Evolutionary conservation across 2,888 invertebrate genomes (phyloP).

Genomic region (Deilephila elpenor): DNA sequence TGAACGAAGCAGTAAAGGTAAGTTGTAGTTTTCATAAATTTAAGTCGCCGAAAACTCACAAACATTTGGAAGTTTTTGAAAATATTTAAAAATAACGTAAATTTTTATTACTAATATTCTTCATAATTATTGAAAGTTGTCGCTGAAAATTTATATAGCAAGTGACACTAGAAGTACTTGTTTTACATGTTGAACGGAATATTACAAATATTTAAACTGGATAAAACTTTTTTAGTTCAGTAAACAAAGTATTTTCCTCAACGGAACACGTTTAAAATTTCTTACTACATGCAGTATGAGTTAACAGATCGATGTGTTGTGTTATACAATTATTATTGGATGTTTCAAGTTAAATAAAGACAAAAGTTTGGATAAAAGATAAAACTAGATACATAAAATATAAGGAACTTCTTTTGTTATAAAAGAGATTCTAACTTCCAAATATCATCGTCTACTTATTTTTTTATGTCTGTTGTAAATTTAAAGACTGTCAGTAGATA

Average conservation of each 20-base stretch:
- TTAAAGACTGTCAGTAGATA: too few species aligned
- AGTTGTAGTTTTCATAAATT: not conserved
- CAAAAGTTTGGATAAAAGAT: too few species aligned
- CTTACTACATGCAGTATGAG: too few species aligned
- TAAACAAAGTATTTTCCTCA: not conserved
- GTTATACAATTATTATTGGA: too few species aligned
- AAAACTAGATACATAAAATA: too few species aligned
- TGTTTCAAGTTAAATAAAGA: too few species aligned
- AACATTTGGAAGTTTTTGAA: not conserved
- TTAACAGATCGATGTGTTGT: too few species aligned
- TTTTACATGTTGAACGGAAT: not conserved
- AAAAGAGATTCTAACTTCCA: too few species aligned
- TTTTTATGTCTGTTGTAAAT: too few species aligned
- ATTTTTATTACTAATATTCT: not conserved
- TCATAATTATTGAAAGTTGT: not conserved
- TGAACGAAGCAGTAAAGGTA: not conserved
- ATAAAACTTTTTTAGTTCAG: not conserved
- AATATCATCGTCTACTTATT: too few species aligned
- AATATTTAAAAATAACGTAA: not conserved
- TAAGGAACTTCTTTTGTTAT: too few species aligned
- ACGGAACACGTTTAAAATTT: not conserved
- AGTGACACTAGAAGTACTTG: too few species aligned
- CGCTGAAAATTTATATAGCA: not conserved
- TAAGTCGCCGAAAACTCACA: not conserved
- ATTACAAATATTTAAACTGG: not conserved